These are phyloP conservation scores for Holotrichia oblita DNA, from an alignment of 1,140 invertebrate species.

Conservation along the genomic window DNA sequence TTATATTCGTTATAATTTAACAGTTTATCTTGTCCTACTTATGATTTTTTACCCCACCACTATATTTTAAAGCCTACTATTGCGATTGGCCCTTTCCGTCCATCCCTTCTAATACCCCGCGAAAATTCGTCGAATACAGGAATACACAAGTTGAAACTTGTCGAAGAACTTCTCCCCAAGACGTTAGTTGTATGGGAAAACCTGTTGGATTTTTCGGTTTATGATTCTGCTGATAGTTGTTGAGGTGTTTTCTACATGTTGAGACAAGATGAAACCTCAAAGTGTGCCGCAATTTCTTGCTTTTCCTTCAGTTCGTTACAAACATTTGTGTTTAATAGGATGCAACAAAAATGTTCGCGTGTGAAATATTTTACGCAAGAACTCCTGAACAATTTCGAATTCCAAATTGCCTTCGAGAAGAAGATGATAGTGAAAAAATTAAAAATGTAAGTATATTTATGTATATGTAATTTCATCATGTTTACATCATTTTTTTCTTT, in stretches of 20 bases:
- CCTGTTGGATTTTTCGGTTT: background rate
- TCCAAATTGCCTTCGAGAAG: conserved; percentile 8
- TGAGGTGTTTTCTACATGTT: background rate
- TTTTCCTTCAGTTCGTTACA: conserved; percentile 13
- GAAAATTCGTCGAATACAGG: background rate
- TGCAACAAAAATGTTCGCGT: conserved; percentile 22
- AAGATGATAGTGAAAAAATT: conserved; percentile 23
- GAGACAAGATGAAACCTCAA: background rate
- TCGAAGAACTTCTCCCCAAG: background rate
- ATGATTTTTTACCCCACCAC: no score
- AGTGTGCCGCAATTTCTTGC: background rate
- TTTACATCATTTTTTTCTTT: no score
- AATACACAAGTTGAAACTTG: background rate
- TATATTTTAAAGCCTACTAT: background rate
- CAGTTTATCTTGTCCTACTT: no score
- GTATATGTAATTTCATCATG: background rate
- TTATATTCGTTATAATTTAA: no score
- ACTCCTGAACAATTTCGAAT: conserved; percentile 22
- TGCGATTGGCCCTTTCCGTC: background rate
- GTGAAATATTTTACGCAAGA: conserved; percentile 22
- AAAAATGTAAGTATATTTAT: conserved; percentile 8
- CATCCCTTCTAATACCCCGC: background rate
- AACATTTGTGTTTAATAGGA: background rate
- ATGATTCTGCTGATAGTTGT: background rate
- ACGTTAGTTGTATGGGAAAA: background rate